phyloP scores from a whole-genome alignment of 2,888 invertebrate genomes.

The Agelastica alni region DNA sequence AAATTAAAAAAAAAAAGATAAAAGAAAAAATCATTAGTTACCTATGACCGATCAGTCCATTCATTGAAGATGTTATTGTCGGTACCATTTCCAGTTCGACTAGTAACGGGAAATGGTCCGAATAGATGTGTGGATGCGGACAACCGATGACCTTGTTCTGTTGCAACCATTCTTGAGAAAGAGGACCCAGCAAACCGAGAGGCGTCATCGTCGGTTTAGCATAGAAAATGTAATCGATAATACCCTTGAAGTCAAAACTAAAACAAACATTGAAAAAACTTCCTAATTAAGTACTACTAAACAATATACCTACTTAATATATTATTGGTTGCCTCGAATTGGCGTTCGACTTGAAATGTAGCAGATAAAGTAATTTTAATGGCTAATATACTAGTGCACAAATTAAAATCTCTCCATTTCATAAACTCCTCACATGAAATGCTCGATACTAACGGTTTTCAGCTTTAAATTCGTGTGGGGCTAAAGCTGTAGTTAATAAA shows the following conservation, averaged over 20 bases:
- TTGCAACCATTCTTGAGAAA: conserved; percentile 90
- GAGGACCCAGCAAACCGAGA: conserved; percentile 90
- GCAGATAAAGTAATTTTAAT: too few relatives aligned
- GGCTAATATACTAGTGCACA: too few relatives aligned
- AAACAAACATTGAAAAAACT: conserved; percentile 46
- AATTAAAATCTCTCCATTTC: too few relatives aligned
- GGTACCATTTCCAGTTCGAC: conserved; percentile 90
- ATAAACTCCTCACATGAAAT: too few relatives aligned
- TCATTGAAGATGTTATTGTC: conserved; percentile 70
- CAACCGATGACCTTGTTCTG: conserved; percentile 98
- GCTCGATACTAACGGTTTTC: too few relatives aligned
- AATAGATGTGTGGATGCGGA: conserved; percentile 96
- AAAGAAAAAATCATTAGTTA: conserved; percentile 53
- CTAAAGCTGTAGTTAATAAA: too few relatives aligned
- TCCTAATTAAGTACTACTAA: too few relatives aligned
- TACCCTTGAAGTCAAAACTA: conserved; percentile 98
- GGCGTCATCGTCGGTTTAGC: conserved; percentile 95
- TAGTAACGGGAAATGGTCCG: conserved; percentile 91
- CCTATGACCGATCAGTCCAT: conserved; percentile 84
- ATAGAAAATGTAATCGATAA: conserved; percentile 99
- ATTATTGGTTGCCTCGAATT: too few relatives aligned
- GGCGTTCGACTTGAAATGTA: too few relatives aligned
- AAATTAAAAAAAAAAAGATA: too few relatives aligned
- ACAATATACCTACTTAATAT: too few relatives aligned
- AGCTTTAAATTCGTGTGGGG: too few relatives aligned